Conservation (phyloP, 2,888 invertebrate genomes). For the Antheraea yamamai region DNA sequence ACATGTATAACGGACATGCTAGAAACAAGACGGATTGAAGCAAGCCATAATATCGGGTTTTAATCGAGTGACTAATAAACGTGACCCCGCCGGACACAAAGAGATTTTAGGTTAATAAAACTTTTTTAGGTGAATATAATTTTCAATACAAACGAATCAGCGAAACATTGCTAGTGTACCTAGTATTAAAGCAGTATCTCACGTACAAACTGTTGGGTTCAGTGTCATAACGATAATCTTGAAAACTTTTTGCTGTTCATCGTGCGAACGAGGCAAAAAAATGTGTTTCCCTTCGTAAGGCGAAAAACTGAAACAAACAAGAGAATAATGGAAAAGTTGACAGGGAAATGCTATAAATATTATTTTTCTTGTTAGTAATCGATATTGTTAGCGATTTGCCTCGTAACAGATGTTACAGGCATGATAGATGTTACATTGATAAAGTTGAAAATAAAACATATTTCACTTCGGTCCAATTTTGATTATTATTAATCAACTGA, state of each 20-base stretch:
- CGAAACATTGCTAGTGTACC: not conserved
- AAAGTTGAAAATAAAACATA: conserved; percentile 47
- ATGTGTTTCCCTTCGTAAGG: conserved; percentile 50
- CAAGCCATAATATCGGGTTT: not conserved
- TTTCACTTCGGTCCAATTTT: conserved; percentile 42
- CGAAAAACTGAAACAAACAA: conserved; percentile 58
- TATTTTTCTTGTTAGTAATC: conserved; percentile 60
- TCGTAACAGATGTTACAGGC: conserved; percentile 55
- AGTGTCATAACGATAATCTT: conserved; percentile 5
- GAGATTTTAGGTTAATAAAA: not conserved
- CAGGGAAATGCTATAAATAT: conserved; percentile 58
- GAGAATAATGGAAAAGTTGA: conserved; percentile 55
- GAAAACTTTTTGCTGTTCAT: conserved; percentile 32
- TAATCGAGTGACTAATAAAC: not conserved
- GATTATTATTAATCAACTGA: not conserved
- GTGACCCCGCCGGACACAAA: not conserved
- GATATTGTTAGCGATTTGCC: conserved; percentile 68
- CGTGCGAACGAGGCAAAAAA: conserved; percentile 25
- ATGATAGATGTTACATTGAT: conserved; percentile 59
- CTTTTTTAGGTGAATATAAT: not conserved
- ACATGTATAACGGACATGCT: too few relatives aligned
- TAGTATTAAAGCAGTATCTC: conserved; percentile 4
- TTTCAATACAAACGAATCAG: not conserved
- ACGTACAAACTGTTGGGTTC: conserved; percentile 1
- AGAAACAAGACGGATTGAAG: too few relatives aligned